These are phyloP conservation scores for Nomada ferruginata DNA, from an alignment of 2,888 invertebrate genomes.

Conservation along the genomic window DNA sequence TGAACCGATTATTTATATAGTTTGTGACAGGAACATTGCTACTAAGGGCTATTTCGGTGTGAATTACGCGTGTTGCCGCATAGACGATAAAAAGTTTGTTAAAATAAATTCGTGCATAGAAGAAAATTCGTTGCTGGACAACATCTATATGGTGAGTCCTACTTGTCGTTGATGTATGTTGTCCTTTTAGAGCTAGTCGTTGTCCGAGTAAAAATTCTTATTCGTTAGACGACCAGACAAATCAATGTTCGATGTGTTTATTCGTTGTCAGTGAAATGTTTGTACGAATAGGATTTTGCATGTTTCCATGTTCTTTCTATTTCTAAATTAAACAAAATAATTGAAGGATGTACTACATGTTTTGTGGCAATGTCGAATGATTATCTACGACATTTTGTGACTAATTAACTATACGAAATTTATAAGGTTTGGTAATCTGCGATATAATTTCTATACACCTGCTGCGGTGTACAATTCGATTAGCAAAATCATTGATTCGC, in stretches of 20 bases:
- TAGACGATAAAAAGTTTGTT: slow-evolving; percentile 34
- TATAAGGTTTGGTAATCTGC: neutral
- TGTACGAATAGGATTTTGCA: neutral
- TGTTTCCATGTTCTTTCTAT: slow-evolving; percentile 11
- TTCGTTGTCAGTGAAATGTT: neutral
- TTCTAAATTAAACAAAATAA: neutral
- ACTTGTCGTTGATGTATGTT: slow-evolving; percentile 25
- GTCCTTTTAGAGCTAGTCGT: slow-evolving; percentile 16
- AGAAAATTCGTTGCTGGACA: slow-evolving; percentile 35
- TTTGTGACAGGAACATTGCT: slow-evolving; percentile 24
- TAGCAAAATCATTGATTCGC: neutral
- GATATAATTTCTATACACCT: neutral
- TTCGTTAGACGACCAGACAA: neutral
- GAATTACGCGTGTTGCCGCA: slow-evolving; percentile 13
- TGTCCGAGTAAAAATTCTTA: slow-evolving; percentile 4
- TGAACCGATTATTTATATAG: slow-evolving; percentile 21
- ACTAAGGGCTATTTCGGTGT: slow-evolving; percentile 13
- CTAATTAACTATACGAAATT: neutral
- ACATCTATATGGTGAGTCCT: slow-evolving; percentile 49
- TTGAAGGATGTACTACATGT: neutral
- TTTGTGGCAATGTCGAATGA: neutral
- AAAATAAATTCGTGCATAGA: slow-evolving; percentile 32
- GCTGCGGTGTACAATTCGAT: slow-evolving; percentile 15
- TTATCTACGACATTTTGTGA: neutral
- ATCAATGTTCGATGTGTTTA: slow-evolving; percentile 1